Percentiles rank a stretch among this genome's conserved stretches.
Conservation (phyloP, 35 echinoderm and acorn worm species). For the Acanthaster planci region DNA sequence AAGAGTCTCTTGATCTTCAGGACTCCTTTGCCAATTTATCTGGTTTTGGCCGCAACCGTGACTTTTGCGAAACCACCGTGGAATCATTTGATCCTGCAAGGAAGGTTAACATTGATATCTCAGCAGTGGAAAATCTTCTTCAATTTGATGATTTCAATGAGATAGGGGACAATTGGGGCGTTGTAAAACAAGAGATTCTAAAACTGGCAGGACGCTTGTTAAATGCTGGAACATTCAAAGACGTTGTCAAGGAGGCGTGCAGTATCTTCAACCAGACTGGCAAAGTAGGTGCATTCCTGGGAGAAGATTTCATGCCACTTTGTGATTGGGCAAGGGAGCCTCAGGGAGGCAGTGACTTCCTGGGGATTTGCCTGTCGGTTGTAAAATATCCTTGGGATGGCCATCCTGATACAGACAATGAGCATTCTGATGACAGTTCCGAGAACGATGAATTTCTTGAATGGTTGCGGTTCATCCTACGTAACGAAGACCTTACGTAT, state of each 20-base stretch:
- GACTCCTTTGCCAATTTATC: background rate
- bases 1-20: background rate
- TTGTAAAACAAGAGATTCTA: no score
- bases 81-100: background rate
- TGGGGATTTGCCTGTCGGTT: no score
- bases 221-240: background rate
- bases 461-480: no score
- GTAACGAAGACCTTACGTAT: no score
- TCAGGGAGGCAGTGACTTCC: no score
- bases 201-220: background rate
- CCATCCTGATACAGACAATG: no score
- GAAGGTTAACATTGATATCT: background rate
- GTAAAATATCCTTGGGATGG: no score
- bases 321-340: no score
- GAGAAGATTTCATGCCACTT: background rate
- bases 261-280: background rate
- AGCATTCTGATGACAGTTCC: background rate
- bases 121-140: no score
- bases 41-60: background rate
- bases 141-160: no score
- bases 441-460: no score
- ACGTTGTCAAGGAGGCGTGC: background rate
- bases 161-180: no score
- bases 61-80: background rate
- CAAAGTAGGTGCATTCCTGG: background rate